These are phyloP conservation scores for Lerema accius DNA, from an alignment of 1,140 invertebrate species.

Conservation along the genomic window DNA sequence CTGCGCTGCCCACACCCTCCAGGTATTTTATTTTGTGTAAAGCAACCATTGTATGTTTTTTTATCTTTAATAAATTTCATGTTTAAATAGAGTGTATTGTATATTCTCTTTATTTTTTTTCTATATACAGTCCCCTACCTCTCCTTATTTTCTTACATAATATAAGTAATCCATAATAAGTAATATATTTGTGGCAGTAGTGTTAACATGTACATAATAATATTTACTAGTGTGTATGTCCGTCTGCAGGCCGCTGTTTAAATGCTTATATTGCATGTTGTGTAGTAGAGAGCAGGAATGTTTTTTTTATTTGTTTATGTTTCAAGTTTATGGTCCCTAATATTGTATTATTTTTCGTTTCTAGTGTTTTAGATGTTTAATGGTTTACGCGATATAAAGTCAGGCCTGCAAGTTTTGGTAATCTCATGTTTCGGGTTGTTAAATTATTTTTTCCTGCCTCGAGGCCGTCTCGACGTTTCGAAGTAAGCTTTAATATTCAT, in stretches of 20 bases:
- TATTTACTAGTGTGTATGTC: conserved; percentile 65
- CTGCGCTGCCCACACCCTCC: conserved; percentile 58
- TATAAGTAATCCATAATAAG: conserved; percentile 65
- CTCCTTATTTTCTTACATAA: conserved; percentile 75
- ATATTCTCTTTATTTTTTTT: conserved; percentile 81
- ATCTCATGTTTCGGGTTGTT: conserved; percentile 42
- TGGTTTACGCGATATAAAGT: conserved; percentile 56
- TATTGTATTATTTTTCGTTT: conserved; percentile 57
- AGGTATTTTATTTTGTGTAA: conserved; percentile 83
- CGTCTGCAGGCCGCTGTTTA: conserved; percentile 66
- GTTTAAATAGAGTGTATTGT: conserved; percentile 81
- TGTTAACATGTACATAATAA: conserved; percentile 68
- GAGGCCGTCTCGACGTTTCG: conserved; percentile 46
- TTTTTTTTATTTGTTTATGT: conserved; percentile 77
- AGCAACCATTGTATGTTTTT: conserved; percentile 81
- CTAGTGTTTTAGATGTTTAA: conserved; percentile 49
- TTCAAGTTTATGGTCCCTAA: conserved; percentile 59
- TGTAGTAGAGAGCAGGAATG: conserved; percentile 70
- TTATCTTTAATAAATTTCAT: conserved; percentile 83
- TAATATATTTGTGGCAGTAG: conserved; percentile 80
- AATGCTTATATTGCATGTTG: conserved; percentile 78
- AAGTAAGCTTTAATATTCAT: conserved; percentile 51
- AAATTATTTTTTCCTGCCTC: conserved; percentile 40
- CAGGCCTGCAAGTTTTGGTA: conserved; percentile 53
- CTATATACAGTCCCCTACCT: conserved; percentile 70